Conservation (phyloP, 2,113 vertebrate genomes). For the Scomber colias region DNA sequence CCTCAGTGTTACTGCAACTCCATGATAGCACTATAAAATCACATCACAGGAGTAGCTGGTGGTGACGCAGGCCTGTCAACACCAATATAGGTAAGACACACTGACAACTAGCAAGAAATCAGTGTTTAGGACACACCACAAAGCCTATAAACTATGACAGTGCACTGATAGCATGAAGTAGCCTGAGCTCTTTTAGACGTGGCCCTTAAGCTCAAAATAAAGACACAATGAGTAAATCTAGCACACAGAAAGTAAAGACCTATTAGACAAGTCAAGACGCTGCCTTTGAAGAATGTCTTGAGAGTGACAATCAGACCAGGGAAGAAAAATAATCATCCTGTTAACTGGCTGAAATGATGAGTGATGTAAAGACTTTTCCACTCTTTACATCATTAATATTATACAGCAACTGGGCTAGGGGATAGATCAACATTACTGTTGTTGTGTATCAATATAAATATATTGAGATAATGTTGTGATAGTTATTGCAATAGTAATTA, state of each 20-base stretch:
- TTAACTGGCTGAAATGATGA: neutral
- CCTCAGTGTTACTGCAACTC: slow-evolving; percentile 29
- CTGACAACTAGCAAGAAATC: slow-evolving; percentile 39
- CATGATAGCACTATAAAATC: slow-evolving; percentile 37
- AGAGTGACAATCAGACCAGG: neutral
- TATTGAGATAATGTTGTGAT: neutral
- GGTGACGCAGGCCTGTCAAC: slow-evolving; percentile 62
- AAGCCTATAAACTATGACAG: slow-evolving; percentile 31
- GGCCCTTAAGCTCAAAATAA: slow-evolving; percentile 2
- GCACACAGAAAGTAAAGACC: neutral
- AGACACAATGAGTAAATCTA: neutral
- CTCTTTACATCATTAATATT: neutral
- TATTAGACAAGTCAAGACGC: neutral
- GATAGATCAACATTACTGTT: neutral
- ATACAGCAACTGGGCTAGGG: neutral
- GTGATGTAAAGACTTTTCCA: neutral
- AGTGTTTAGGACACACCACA: slow-evolving; percentile 35
- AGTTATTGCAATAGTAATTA: neutral
- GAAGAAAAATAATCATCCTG: neutral
- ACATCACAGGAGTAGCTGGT: slow-evolving; percentile 30
- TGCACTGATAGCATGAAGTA: slow-evolving; percentile 6
- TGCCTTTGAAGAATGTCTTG: neutral
- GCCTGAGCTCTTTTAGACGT: neutral
- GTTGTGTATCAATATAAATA: slow-evolving; percentile 14
- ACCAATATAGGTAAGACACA: slow-evolving; percentile 49